Base-by-base conservation (phyloP, 2,113 vertebrate species). In the Myiagra hebetior region DNA sequence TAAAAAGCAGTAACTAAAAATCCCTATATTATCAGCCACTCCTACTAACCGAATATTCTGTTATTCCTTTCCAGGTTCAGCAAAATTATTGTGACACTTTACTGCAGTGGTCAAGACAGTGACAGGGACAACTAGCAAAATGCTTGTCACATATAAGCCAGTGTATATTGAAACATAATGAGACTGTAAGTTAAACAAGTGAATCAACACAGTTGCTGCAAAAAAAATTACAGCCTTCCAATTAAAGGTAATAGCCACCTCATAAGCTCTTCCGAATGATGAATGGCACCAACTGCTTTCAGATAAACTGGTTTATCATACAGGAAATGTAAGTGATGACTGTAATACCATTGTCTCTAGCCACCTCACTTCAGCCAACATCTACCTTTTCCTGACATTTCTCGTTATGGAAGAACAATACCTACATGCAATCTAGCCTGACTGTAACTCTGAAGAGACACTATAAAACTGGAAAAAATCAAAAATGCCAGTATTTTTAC, bases 241-340 rank as follows among this genome's bases (percentile, higher is more conserved):
- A 90, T 91, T 88, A 92, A 86, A 84, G 18, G 37, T 41, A 91
- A 94, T n/a, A 94, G 56, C 22, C 7, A 50, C 18, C 24, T 59
- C 44, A 35, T 56, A 67, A 68, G 47, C 20, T 91, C 72, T 59
- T 39, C 22, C 1, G 1, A 75, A 78, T 39, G 37, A 84, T 69
- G 60, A 33, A 49, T 26, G 44, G n/a, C 44, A 68, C 7, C 74
- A 72, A 60, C 0, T 82, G 69, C 19, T 78, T 81, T 95, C 64
- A 72, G 65, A 92, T 78, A 88, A 93, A 78, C 69, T 65, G 30
- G 69, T 86, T 95, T 80, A 94, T 75, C 88, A 86, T 15, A 63
- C 65, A 89, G 52, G 77, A 91, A 89, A 69, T 8, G 1, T 27
- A 94, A 63, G 12, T 4, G 11, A 86, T 39, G 52, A 74, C 49